Conservation (phyloP, 92 coral and sea anemone species). For the Epizoanthus scotinus region DNA sequence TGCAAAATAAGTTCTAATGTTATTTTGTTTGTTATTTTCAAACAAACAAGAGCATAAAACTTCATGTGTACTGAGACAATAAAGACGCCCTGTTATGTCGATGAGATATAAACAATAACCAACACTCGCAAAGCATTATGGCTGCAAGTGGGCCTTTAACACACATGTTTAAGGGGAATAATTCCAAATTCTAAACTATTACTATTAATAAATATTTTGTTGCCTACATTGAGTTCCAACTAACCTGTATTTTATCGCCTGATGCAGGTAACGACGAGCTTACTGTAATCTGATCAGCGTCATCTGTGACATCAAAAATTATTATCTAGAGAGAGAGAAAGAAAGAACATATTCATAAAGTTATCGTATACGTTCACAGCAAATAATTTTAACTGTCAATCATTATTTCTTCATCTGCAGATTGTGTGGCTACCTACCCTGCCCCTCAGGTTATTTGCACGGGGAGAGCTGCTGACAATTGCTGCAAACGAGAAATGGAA, state of each 20-base stretch:
- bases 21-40: too few species aligned
- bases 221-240: background rate
- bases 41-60: too few species aligned
- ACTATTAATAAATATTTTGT: background rate
- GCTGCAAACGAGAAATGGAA: conserved; percentile 41
- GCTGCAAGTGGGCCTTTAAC: too few species aligned
- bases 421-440: conserved; percentile 67
- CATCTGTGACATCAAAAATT: conserved; percentile 51
- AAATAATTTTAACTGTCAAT: too few species aligned
- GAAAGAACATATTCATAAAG: background rate
- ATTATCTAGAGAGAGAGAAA: conserved; percentile 48
- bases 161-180: too few species aligned
- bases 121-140: too few species aligned
- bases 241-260: conserved; percentile 30
- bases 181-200: too few species aligned
- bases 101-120: too few species aligned
- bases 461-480: conserved; percentile 65
- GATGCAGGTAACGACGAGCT: conserved; percentile 56
- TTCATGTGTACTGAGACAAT: too few species aligned
- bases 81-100: too few species aligned
- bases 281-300: conserved; percentile 28
- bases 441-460: conserved; percentile 59
- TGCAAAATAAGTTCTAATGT: too few species aligned
- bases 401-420: too few species aligned
- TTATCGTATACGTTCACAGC: background rate